Conservation (phyloP, 2,888 invertebrate genomes). For the Tubulanus polymorphus region DNA sequence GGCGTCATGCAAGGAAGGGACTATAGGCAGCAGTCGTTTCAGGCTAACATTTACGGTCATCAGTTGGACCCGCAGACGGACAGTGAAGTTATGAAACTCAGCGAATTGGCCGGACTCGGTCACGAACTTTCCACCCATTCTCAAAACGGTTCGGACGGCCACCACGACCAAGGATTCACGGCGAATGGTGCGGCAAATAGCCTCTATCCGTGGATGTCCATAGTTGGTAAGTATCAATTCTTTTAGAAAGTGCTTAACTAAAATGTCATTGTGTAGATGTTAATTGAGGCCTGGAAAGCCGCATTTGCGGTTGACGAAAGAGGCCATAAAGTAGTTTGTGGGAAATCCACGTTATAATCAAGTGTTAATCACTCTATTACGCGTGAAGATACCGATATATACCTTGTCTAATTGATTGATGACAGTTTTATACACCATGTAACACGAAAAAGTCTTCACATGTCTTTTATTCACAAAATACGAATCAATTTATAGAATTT, state of each 20-base stretch:
- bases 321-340: neutral
- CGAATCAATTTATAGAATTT: no score
- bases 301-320: no score
- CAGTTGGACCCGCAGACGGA: neutral
- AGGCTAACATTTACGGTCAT: neutral
- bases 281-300: no score
- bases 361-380: no score
- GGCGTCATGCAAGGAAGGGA: neutral
- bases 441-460: no score
- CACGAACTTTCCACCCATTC: no score
- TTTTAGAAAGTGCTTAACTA: no score
- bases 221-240: conserved; percentile 43
- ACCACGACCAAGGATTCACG: conserved; percentile 9
- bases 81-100: neutral
- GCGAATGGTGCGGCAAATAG: conserved; percentile 30
- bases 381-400: no score
- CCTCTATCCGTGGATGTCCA: conserved; percentile 48
- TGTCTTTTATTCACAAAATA: no score
- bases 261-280: neutral
- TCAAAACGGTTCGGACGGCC: neutral
- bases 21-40: neutral
- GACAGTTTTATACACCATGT: no score
- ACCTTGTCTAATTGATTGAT: no score
- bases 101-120: neutral
- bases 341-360: neutral